A percentile compares a stretch with the other conserved stretches of the same genome.
Evolutionary conservation across 2,888 invertebrate species (phyloP).

Genomic region (Apotomis turbidana): DNA sequence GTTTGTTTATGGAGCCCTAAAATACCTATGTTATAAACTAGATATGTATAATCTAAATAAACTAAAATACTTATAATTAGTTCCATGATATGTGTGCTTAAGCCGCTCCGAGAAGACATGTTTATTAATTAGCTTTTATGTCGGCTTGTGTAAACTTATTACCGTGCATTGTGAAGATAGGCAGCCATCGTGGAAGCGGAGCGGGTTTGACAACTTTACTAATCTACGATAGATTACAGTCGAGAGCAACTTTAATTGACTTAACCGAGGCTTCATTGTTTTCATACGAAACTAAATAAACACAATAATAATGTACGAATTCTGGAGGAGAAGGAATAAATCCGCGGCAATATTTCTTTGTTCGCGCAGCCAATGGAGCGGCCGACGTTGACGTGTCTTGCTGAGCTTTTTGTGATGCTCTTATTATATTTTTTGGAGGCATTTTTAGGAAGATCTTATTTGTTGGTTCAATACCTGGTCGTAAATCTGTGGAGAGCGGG

Average conservation of each 20-base stretch:
- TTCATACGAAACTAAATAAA: conserved; percentile 45
- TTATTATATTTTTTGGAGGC: conserved; percentile 80
- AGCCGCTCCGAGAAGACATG: conserved; percentile 52
- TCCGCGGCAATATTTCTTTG: conserved; percentile 79
- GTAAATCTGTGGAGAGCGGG: conserved; percentile 76
- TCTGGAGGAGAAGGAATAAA: conserved; percentile 65
- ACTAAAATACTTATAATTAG: conserved; percentile 75
- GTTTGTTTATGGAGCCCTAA: conserved; percentile 83
- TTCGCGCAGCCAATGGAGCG: conserved; percentile 77
- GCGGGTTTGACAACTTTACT: conserved; percentile 43
- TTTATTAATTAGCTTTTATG: conserved; percentile 64
- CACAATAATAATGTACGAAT: conserved; percentile 52
- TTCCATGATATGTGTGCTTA: conserved; percentile 72
- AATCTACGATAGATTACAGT: conserved; percentile 39
- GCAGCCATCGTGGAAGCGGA: conserved; percentile 30
- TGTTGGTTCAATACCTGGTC: conserved; percentile 79
- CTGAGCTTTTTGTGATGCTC: conserved; percentile 76
- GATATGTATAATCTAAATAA: conserved; percentile 83
- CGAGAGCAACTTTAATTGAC: conserved; percentile 40
- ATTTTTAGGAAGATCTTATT: conserved; percentile 80
- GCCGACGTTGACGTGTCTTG: conserved; percentile 75
- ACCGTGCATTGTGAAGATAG: conserved; percentile 41
- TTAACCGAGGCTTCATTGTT: conserved; percentile 43
- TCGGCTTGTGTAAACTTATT: conserved; percentile 47
- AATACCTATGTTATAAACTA: conserved; percentile 81